Evolutionary conservation across 2,113 vertebrate genomes (phyloP), one percentile per base, ranked within the genome.

Genomic region (Nerophis lumbriciformis): DNA sequence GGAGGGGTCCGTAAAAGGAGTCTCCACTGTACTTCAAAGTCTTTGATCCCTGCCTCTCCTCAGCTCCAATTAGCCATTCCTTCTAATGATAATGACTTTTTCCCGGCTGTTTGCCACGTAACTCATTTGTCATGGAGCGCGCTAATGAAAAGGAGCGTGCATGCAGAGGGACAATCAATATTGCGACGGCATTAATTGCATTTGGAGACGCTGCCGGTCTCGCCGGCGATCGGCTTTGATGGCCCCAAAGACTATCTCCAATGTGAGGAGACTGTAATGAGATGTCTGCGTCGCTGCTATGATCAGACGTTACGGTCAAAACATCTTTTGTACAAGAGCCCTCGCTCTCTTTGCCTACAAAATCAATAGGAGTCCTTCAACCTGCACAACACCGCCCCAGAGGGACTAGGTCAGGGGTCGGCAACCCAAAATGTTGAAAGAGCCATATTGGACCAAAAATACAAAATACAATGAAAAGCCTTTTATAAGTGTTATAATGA

Each of bases 111-210:
- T 71, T 71, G 69, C 60, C 38, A 76, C 64, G 63, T 67, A 80
- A 64, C 72, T 70, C 57, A 86, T 84, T 79, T 82, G 56, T 75
- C 76, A 80, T 79, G 81, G 77, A 84, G 71, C 59, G 50, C 13
- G 59, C 63, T 75, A 77, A 87, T 81, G 82, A 81, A 85, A 69
- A 69, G 68, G 56, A 63, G 80, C 82, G 61, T 61, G 69, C 28
- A 4, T 28, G 65, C 69, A 53, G 60, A 14, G 9, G 70, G 70
- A 71, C 63, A 66, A 86, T 88, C 82, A 69, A 87, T 89, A 81
- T 65, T 62, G 59, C 45, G 66, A 70, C 2, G 73, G 5, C 66
- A 73, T 76, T 80, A 79, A 82, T 68, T 79, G 69, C 73, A 72
- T 72, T 67, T 49, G 66, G 69, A 72, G 63, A 62, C 13, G 58